Conservation (phyloP, 2,888 invertebrate species). For the Eledona agricola region DNA sequence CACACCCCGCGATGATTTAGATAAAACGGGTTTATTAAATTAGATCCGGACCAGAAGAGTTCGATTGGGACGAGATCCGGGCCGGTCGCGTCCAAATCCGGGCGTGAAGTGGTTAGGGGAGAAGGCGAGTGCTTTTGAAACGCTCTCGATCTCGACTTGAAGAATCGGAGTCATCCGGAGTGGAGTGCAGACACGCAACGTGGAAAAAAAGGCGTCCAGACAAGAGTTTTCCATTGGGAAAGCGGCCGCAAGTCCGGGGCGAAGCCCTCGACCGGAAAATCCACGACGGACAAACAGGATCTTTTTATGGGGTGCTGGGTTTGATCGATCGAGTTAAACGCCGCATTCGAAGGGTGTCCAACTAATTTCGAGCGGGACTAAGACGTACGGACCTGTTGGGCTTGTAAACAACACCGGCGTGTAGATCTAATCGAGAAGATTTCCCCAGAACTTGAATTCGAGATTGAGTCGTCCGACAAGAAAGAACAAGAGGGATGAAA, state of each 20-base stretch:
- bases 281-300: background rate
- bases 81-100: slow-evolving; percentile 32
- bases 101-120: slow-evolving; percentile 36
- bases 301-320: too few species aligned
- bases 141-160: slow-evolving; percentile 39
- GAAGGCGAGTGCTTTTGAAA: slow-evolving; percentile 35
- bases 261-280: background rate
- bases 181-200: slow-evolving; percentile 34
- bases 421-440: too few species aligned
- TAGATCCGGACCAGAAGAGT: too few species aligned
- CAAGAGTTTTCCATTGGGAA: slow-evolving; percentile 14
- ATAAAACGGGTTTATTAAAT: slow-evolving; percentile 18
- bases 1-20: slow-evolving; percentile 36
- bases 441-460: too few species aligned
- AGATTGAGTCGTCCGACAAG: too few species aligned
- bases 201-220: slow-evolving; percentile 7
- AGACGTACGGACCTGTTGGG: too few species aligned
- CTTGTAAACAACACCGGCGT: too few species aligned
- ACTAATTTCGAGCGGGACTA: too few species aligned
- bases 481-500: too few species aligned
- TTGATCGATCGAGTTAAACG: too few species aligned
- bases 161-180: slow-evolving; percentile 39
- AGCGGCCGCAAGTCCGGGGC: slow-evolving; percentile 5
- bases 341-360: too few species aligned
- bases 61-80: too few species aligned